phyloP scores from a whole-genome alignment of 2,113 vertebrate species.

The Saguinus imperator region DNA sequence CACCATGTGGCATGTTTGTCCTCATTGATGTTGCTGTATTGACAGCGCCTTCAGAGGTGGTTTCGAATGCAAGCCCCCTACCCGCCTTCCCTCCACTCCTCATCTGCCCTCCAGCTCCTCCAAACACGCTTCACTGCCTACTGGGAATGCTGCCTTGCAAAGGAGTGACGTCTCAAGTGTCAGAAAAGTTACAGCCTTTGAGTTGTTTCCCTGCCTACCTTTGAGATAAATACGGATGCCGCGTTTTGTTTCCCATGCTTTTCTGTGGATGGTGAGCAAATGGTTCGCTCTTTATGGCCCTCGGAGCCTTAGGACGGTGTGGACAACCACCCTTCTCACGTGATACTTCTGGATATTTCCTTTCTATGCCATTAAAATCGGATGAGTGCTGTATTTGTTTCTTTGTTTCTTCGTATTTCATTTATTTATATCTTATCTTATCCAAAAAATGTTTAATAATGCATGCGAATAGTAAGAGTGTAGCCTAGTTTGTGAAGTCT shows the following conservation, averaged over 20 bases:
- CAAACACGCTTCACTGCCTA: neutral
- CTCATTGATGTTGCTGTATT: neutral
- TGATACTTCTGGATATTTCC: neutral
- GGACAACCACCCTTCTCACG: neutral
- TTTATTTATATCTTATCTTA: neutral
- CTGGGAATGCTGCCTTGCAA: conserved; percentile 38
- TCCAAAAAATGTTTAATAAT: neutral
- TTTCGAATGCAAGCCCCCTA: neutral
- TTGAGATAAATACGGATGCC: neutral
- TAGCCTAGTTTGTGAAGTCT: neutral
- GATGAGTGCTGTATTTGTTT: neutral
- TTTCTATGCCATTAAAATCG: neutral
- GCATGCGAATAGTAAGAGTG: neutral
- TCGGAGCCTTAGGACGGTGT: neutral
- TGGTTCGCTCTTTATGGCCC: neutral
- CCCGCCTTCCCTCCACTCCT: neutral
- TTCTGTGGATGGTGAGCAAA: neutral
- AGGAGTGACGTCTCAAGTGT: neutral
- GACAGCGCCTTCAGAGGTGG: neutral
- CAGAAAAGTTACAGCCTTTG: neutral
- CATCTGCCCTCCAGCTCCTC: neutral
- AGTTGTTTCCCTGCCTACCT: neutral
- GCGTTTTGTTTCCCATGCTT: neutral
- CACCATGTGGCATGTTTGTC: neutral
- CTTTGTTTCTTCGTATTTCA: neutral